Percentiles rank a stretch among this genome's conserved stretches.
phyloP scores from a whole-genome alignment of 2,888 invertebrate species.

The Campaea margaritaria region DNA sequence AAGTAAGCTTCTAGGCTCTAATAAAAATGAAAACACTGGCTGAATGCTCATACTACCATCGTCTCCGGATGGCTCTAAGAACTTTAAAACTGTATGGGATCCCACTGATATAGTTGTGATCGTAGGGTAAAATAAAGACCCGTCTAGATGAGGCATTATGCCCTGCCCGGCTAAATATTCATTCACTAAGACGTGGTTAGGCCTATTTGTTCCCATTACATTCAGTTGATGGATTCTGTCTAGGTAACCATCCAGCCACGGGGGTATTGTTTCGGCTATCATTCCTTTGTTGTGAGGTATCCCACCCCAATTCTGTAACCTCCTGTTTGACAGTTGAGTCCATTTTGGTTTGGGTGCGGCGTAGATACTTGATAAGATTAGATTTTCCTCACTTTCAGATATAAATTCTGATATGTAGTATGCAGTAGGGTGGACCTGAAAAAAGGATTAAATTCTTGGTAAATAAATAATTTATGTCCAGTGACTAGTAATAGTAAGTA shows the following conservation, averaged over 20 bases:
- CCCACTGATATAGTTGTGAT: conserved; percentile 97
- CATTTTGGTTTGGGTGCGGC: conserved; percentile 96
- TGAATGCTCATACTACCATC: conserved; percentile 59
- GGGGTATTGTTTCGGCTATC: conserved; percentile 95
- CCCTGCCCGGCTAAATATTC: conserved; percentile 97
- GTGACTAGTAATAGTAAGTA: no score
- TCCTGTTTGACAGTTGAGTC: conserved; percentile 95
- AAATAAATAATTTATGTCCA: no score
- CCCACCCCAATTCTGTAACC: conserved; percentile 99
- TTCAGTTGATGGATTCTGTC: conserved; percentile 88
- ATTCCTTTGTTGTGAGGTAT: conserved; percentile 97
- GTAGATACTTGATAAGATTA: conserved; percentile 90
- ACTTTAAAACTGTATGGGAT: conserved; percentile 95
- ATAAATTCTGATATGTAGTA: conserved; percentile 96
- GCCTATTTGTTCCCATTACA: conserved; percentile 89
- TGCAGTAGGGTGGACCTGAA: conserved; percentile 86
- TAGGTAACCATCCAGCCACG: conserved; percentile 91
- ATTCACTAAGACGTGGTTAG: conserved; percentile 98
- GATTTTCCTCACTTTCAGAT: conserved; percentile 88
- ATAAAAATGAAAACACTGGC: conserved; percentile 89
- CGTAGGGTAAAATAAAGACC: conserved; percentile 95
- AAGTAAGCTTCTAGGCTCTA: conserved; percentile 95
- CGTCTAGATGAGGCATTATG: conserved; percentile 98
- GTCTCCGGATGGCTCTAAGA: conserved; percentile 85
- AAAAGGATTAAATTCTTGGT: neutral